Evolutionary conservation across 2,888 invertebrate species (phyloP).

Genomic region (Schizaphis graminum): DNA sequence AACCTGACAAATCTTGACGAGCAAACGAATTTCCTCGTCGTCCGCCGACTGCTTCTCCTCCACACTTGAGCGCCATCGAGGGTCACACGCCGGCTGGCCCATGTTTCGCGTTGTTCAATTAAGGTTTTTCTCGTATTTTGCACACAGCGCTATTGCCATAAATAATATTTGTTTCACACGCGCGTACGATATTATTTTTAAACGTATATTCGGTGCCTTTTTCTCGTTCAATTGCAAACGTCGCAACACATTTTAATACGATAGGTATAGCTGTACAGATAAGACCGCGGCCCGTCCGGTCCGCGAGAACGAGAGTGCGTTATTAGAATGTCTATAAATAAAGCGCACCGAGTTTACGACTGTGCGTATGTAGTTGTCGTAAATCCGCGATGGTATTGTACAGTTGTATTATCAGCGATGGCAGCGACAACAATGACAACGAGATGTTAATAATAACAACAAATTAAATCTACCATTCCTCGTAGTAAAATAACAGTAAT

Average conservation of each 20-base stretch:
- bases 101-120: background rate
- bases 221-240: background rate
- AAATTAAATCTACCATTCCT: background rate
- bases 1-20: background rate
- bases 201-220: background rate
- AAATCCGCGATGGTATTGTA: background rate
- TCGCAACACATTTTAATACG: background rate
- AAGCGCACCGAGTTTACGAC: background rate
- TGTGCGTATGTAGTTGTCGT: background rate
- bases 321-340: constrained; percentile 14
- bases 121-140: background rate
- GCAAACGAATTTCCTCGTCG: background rate
- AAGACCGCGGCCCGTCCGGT: background rate
- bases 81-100: background rate
- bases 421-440: background rate
- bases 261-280: background rate
- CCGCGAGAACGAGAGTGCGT: background rate
- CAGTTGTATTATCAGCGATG: background rate
- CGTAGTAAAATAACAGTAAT: background rate
- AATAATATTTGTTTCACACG: background rate
- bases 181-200: background rate
- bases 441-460: background rate
- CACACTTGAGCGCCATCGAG: background rate
- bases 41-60: background rate
- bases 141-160: background rate